Conservation (phyloP, 2,888 invertebrate genomes). For the Strigamia maritima region DNA sequence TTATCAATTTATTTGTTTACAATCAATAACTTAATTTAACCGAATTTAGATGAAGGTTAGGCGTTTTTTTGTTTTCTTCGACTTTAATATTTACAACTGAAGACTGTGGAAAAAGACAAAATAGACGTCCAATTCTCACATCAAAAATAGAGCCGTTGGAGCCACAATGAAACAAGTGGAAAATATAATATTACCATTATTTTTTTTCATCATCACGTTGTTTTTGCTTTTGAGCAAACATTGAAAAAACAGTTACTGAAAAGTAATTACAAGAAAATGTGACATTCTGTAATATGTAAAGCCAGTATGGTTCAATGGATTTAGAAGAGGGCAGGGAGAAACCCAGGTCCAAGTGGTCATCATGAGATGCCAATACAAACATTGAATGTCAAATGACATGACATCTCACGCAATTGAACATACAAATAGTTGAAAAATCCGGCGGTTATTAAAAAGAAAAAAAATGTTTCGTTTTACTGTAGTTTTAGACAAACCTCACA, state of each 20-base stretch:
- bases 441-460: conserved; percentile 37
- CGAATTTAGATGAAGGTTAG: background rate
- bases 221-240: conserved; percentile 41
- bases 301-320: conserved; percentile 17
- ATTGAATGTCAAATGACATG: conserved; percentile 37
- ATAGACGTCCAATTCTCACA: conserved; percentile 39
- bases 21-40: conserved; percentile 40
- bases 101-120: conserved; percentile 35
- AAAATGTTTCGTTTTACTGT: conserved; percentile 40
- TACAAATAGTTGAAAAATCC: conserved; percentile 36
- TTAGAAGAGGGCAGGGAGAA: conserved; percentile 6
- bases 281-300: conserved; percentile 34
- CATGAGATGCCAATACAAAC: conserved; percentile 14
- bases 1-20: conserved; percentile 36
- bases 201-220: conserved; percentile 32
- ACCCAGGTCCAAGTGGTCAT: conserved; percentile 16
- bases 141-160: conserved; percentile 39
- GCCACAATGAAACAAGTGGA: conserved; percentile 38
- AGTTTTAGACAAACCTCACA: conserved; percentile 42
- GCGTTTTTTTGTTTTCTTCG: conserved; percentile 36
- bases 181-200: conserved; percentile 35
- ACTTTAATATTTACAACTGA: conserved; percentile 39
- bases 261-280: conserved; percentile 38
- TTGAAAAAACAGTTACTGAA: conserved; percentile 38
- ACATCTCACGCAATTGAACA: conserved; percentile 36